Evolutionary conservation across 64 coral and sea anemone species (phyloP), one percentile per base, ranked within the genome.

Genomic region (Dendronephthya gigantea): DNA sequence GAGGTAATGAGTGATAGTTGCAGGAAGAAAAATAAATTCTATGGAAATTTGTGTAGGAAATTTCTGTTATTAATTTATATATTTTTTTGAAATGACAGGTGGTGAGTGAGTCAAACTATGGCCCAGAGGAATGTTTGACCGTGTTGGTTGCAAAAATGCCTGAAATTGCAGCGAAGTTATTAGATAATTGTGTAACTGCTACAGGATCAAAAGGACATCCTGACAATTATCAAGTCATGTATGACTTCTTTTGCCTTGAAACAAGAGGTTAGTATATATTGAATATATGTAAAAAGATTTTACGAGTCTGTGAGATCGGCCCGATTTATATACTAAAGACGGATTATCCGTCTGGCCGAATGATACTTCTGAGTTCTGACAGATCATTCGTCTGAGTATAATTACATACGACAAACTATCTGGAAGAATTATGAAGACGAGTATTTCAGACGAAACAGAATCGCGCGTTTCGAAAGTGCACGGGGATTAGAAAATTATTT

Each of bases 241-340:
- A 79, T 36, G 72, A 34, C 15, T 79, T 79, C 36, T 79, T 79
- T 79, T 79, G 72, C 29, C 36, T 34, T 79, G 72, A 62, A 62
- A 23, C 55, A 19, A 62, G 17, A 62, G 55, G 55, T 62, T 23
- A 45, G 6, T 66, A n/a, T 6, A 3, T 3, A 7, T 66, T 66
- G 6, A 66, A 66, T 17, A 15, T 5, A 66, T 45, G 41, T 11
- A 30, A 15, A 17, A 66, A 66, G 3, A 66, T 66, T 66, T 3
- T 17, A 5, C 3, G 29, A 15, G 58, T 3, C 6, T 6, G 29
- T 30, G 19, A 30, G n/a, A n/a, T n/a, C n/a, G n/a, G n/a, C n/a
- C n/a, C n/a, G n/a, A n/a, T n/a, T 55, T 11, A 11, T 17, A 55
- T 55, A n/a, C n/a, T n/a, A n/a, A n/a, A n/a, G n/a, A n/a, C n/a